Evolutionary conservation across 2,888 invertebrate genomes (phyloP), one percentile per base, ranked within the genome.

Genomic region (Drosophila anceps): DNA sequence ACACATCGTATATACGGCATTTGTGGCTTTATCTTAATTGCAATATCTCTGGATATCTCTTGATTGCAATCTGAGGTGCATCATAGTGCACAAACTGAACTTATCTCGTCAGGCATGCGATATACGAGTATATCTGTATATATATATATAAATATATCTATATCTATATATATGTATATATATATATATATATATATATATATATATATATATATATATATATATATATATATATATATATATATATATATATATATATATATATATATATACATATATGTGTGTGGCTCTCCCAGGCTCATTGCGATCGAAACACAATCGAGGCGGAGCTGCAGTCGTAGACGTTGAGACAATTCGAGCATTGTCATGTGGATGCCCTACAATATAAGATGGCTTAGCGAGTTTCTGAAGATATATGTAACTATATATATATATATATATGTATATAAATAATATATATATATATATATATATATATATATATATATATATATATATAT

Each of bases 21-120:
- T 76, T 74, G 78, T 74, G 80, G 79, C 62, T 83, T 90, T 86
- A 86, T 86, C 85, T 86, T 86, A 86, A 86, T 86, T 86, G 85
- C 85, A 88, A 85, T 90, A 86, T 86, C 85, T 79, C 53, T 73
- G 79, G 64, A 85, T 90, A 86, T 83, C 85, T 78, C 59, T 53
- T 72, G 85, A 90, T 86, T 73, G 81, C 85, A 85, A 86, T 85
- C 84, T 78, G 51, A 69, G 84, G 84, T 84, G 79, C 81, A 81
- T 81, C 81, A 84, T 81, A 84, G 84, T 72, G 79, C 84, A 83
- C 79, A 76, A 76, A 82, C 66, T 79, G 82, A 87, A 82, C 79
- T 87, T 88, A 84, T 84, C 88, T 78, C 67, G 69, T 70, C 55
- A 65, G 59, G 81, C 79, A 81, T 78, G 79, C 76, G 74, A 67